A percentile compares a stretch with the other conserved stretches of the same genome.
These are phyloP conservation scores for Thyatira batis DNA, from an alignment of 2,888 invertebrate genomes.

Conservation along the genomic window DNA sequence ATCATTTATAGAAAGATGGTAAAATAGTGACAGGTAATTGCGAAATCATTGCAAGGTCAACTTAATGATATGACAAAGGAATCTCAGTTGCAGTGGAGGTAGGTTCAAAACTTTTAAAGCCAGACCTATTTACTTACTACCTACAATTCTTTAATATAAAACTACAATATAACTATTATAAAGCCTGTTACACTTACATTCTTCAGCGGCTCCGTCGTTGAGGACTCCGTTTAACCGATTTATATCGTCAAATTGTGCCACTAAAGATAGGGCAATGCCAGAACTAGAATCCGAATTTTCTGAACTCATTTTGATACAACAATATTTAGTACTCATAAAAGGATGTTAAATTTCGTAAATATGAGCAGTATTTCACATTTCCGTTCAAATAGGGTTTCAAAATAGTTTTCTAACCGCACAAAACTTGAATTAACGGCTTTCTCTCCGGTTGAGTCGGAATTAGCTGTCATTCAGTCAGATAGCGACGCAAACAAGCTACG, in stretches of 20 bases:
- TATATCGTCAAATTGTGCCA: conserved; percentile 88
- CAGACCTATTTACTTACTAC: not conserved
- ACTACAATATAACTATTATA: not conserved
- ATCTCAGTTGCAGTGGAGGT: not conserved
- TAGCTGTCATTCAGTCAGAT: conserved; percentile 1
- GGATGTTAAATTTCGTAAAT: conserved; percentile 8
- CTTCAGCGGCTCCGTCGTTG: conserved; percentile 85
- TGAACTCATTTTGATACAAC: conserved; percentile 60
- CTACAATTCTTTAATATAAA: not conserved
- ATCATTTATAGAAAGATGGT: too few relatives aligned
- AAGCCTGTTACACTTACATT: conserved; percentile 79
- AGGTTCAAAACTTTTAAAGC: not conserved
- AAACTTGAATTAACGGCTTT: conserved; percentile 43
- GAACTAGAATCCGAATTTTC: conserved; percentile 68
- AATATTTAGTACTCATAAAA: conserved; percentile 10
- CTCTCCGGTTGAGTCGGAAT: conserved; percentile 4
- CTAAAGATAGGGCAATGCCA: conserved; percentile 79
- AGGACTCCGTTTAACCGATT: conserved; percentile 85
- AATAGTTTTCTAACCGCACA: conserved; percentile 12
- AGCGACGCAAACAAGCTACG: conserved; percentile 13
- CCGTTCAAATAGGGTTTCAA: conserved; percentile 18
- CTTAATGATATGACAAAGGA: not conserved
- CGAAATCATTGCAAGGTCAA: not conserved
- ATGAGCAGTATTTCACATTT: conserved; percentile 26
- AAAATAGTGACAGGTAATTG: not conserved